Evolutionary conservation across 2,797 vertebrate genomes (phyloP).

Genomic region (Orestias chungarensis): DNA sequence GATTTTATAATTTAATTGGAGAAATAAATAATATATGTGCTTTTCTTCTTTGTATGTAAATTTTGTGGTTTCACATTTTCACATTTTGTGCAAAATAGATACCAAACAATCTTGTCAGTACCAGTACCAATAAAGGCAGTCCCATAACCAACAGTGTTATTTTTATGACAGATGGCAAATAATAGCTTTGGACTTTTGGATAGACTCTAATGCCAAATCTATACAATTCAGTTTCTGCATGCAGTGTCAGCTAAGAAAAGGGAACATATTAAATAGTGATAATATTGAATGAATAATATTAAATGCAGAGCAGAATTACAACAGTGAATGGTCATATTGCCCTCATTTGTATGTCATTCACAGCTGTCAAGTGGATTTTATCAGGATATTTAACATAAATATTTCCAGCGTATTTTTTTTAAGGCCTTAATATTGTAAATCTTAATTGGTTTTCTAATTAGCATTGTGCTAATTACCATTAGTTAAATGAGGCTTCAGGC

Average conservation of each 20-base stretch:
- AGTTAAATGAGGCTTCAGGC: not conserved
- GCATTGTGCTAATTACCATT: not conserved
- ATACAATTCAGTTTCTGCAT: not conserved
- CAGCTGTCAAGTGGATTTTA: not conserved
- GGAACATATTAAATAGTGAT: not conserved
- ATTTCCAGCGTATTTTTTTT: not conserved
- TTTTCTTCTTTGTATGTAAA: not conserved
- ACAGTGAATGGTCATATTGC: not conserved
- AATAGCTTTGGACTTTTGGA: not conserved
- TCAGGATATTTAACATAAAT: not conserved
- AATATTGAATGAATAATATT: not conserved
- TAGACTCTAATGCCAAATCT: not conserved
- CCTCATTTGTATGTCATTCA: not conserved
- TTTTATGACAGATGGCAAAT: not conserved
- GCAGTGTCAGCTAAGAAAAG: not conserved
- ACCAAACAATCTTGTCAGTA: not conserved
- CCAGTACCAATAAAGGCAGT: not conserved
- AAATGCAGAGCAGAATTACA: too few species aligned
- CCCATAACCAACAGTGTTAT: not conserved
- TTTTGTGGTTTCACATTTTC: too few species aligned
- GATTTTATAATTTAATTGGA: not conserved
- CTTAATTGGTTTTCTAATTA: constrained; percentile 4
- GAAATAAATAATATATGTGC: not conserved
- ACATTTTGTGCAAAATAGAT: not conserved
- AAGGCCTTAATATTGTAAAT: not conserved